phyloP scores from a whole-genome alignment of 1,140 invertebrate species.

The Solenopsis invicta region DNA sequence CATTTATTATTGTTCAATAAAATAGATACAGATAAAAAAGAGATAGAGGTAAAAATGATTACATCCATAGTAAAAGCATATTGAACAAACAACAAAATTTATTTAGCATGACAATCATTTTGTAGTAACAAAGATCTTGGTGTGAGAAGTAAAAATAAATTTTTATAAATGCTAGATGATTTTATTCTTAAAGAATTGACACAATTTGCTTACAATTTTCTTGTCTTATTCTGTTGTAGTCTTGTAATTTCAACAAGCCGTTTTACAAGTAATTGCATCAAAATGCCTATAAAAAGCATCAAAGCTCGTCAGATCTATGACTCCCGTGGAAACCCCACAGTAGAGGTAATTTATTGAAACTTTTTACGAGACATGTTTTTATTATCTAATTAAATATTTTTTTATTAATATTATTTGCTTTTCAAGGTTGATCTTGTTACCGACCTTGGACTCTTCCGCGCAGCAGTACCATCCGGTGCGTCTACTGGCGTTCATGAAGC shows the following conservation, averaged over 20 bases:
- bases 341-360: conserved; percentile 90
- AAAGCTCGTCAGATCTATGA: conserved; percentile 99
- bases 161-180: background rate
- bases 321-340: conserved; percentile 99
- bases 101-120: background rate
- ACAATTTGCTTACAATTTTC: background rate
- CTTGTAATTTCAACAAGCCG: conserved; percentile 73
- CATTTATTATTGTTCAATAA: too few relatives aligned
- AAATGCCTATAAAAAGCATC: conserved; percentile 94
- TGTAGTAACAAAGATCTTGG: background rate
- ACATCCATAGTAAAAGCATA: background rate
- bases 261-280: conserved; percentile 73
- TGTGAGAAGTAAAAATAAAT: background rate
- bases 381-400: background rate
- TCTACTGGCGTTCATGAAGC: conserved; percentile 99
- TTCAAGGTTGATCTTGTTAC: conserved; percentile 88
- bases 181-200: background rate
- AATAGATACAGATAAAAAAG: background rate
- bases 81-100: background rate
- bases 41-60: background rate
- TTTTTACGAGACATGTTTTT: background rate
- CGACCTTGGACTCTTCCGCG: conserved; percentile 95
- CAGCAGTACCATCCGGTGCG: conserved; percentile 98
- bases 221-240: conserved; percentile 66
- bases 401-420: conserved; percentile 34